phyloP scores from a whole-genome alignment of 2,113 vertebrate genomes.

The Calidris pugnax region DNA sequence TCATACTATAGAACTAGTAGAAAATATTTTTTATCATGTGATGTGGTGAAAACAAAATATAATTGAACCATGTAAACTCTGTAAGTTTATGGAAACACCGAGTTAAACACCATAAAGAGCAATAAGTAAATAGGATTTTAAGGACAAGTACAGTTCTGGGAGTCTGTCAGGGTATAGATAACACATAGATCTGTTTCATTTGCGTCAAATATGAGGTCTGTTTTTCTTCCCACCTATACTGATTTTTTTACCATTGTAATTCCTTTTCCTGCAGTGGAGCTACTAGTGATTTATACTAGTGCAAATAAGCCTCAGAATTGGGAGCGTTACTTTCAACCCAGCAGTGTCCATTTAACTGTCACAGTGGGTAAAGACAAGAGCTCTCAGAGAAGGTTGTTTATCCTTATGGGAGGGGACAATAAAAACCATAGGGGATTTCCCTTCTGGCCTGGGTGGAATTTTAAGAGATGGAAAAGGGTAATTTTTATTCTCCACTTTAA shows the following conservation, averaged over 20 bases:
- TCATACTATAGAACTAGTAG: background rate
- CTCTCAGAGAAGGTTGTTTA: conserved; percentile 52
- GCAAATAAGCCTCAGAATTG: conserved; percentile 34
- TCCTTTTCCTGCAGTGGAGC: background rate
- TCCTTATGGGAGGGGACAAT: conserved; percentile 59
- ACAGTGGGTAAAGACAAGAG: conserved; percentile 56
- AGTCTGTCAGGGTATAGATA: background rate
- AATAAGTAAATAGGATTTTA: background rate
- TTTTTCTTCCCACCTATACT: background rate
- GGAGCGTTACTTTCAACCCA: conserved; percentile 57
- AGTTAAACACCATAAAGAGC: background rate
- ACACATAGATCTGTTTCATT: background rate
- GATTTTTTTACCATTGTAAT: background rate
- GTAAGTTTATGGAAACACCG: background rate
- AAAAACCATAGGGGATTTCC: conserved; percentile 58
- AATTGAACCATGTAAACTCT: background rate
- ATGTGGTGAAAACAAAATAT: background rate
- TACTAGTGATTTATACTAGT: conserved; percentile 43
- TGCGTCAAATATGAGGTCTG: background rate
- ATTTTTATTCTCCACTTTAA: conserved; percentile 62
- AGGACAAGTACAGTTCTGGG: background rate
- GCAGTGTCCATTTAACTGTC: conserved; percentile 60
- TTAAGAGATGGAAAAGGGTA: conserved; percentile 37
- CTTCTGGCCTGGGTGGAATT: conserved; percentile 44
- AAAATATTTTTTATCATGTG: background rate